These are phyloP conservation scores for Drosophila robusta DNA, from an alignment of 2,888 invertebrate species.

Conservation along the genomic window DNA sequence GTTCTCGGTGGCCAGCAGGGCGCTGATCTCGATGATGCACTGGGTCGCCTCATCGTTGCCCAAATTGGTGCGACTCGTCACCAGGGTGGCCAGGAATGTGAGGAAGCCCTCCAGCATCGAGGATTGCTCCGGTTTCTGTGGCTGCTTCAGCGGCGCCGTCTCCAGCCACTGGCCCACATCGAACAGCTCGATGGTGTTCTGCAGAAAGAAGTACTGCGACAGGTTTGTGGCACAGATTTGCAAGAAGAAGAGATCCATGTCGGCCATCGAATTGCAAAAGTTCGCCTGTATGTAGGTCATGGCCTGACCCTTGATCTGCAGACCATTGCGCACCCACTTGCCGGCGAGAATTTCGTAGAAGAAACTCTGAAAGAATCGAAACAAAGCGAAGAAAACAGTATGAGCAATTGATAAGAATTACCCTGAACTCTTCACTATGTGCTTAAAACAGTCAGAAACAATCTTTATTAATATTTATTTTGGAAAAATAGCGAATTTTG, in stretches of 20 bases:
- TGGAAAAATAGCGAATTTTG: too few relatives aligned
- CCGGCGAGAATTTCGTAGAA: constrained; percentile 97
- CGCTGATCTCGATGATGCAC: constrained; percentile 96
- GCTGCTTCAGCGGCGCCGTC: constrained; percentile 89
- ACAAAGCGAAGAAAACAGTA: background rate
- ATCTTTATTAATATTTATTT: too few relatives aligned
- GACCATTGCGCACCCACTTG: constrained; percentile 98
- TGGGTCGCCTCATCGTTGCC: constrained; percentile 88
- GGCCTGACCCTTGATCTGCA: constrained; percentile 99
- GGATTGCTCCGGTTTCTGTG: constrained; percentile 93
- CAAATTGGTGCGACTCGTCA: constrained; percentile 93
- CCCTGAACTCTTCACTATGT: too few relatives aligned
- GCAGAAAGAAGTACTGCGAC: constrained; percentile 93
- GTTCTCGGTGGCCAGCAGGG: constrained; percentile 96
- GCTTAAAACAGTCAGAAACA: too few relatives aligned
- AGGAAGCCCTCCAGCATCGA: constrained; percentile 97
- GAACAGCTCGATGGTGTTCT: constrained; percentile 96
- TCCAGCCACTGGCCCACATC: constrained; percentile 95
- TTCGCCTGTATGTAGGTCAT: constrained; percentile 99
- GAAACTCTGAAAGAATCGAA: constrained; percentile 89
- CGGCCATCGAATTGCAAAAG: constrained; percentile 99
- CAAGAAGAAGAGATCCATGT: constrained; percentile 97
- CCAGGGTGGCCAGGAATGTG: constrained; percentile 94
- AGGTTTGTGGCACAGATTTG: constrained; percentile 96
- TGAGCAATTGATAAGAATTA: background rate